phyloP scores from a whole-genome alignment of 2,888 invertebrate genomes.

The Cephus pulcher region DNA sequence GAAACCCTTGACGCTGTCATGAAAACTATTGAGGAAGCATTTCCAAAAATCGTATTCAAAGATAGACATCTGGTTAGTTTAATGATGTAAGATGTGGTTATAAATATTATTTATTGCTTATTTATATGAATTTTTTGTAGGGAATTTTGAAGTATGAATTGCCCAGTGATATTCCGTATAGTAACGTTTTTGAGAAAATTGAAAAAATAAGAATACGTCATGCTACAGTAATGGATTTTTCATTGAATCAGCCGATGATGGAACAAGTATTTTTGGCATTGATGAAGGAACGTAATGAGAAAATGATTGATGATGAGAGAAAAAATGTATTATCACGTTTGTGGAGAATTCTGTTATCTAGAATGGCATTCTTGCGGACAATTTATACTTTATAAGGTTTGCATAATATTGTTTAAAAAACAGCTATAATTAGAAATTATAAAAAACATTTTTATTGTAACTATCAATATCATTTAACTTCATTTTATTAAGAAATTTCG shows the following conservation, averaged over 20 bases:
- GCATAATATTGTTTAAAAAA: neutral
- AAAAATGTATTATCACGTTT: neutral
- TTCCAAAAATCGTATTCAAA: slow-evolving; percentile 28
- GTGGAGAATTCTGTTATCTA: neutral
- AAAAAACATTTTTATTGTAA: neutral
- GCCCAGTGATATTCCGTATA: slow-evolving; percentile 21
- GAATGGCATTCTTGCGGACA: neutral
- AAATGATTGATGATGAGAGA: neutral
- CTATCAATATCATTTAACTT: neutral
- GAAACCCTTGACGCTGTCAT: slow-evolving; percentile 25
- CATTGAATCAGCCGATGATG: slow-evolving; percentile 33
- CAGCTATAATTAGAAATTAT: neutral
- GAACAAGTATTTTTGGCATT: slow-evolving; percentile 30
- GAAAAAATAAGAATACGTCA: slow-evolving; percentile 27
- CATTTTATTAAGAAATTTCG: neutral
- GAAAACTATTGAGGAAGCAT: slow-evolving; percentile 20
- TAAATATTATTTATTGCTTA: neutral
- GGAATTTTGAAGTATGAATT: slow-evolving; percentile 32
- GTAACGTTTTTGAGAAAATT: slow-evolving; percentile 23
- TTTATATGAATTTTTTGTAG: slow-evolving; percentile 13
- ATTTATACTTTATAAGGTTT: neutral
- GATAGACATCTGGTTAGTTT: slow-evolving; percentile 26
- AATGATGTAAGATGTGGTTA: neutral
- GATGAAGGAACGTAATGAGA: slow-evolving; percentile 8
- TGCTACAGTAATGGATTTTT: slow-evolving; percentile 29